Evolutionary conservation across 2,797 vertebrate species (phyloP).

Genomic region (Onychomys leucogaster): DNA sequence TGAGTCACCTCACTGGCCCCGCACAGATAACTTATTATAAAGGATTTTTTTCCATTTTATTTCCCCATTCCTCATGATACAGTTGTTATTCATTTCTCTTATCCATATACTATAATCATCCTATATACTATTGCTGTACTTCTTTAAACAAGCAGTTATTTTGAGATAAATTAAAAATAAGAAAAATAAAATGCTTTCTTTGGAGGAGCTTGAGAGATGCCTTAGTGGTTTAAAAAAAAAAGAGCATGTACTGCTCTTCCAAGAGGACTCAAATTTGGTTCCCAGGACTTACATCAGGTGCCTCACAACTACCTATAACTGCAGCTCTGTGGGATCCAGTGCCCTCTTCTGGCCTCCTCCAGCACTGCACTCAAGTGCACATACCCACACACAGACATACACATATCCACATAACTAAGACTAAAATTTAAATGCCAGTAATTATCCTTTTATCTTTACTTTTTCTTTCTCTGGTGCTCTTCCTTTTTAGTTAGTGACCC

Average conservation of each 20-base stretch:
- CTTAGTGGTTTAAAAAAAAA: not conserved
- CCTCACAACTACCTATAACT: not conserved
- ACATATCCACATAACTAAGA: not conserved
- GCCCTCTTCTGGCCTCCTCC: not conserved
- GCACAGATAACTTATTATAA: not conserved
- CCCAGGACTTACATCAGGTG: not conserved
- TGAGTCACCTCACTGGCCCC: not conserved
- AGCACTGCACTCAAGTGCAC: not conserved
- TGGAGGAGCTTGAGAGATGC: not conserved
- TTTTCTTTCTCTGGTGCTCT: not conserved
- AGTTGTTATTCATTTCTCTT: not conserved
- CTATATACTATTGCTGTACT: not conserved
- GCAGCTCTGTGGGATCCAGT: not conserved
- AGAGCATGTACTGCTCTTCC: not conserved
- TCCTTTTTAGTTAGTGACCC: not conserved
- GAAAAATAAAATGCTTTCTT: not conserved
- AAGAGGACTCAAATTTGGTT: not conserved
- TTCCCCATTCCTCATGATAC: not conserved
- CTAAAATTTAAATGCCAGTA: not conserved
- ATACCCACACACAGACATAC: not conserved
- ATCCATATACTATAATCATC: not conserved
- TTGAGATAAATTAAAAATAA: not conserved
- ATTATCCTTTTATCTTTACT: not conserved
- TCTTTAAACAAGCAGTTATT: not conserved
- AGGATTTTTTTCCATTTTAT: not conserved